phyloP scores from a whole-genome alignment of 1,140 invertebrate genomes.

The Panulirus ornatus region DNA sequence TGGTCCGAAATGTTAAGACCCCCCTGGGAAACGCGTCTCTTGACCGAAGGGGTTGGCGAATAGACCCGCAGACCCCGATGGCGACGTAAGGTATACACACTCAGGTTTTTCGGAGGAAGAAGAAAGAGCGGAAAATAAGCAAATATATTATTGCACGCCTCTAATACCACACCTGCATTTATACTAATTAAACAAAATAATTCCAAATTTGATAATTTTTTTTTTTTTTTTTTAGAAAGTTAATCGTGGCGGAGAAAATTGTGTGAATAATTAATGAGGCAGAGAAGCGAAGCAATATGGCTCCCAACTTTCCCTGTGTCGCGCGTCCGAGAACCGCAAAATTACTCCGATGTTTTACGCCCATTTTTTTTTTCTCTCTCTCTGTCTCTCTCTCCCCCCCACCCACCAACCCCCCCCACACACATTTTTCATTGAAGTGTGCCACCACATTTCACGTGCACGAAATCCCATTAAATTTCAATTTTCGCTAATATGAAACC shows the following conservation, averaged over 20 bases:
- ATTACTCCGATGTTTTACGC: background rate
- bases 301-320: slow-evolving; percentile 11
- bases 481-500: slow-evolving; percentile 21
- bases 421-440: slow-evolving; percentile 35
- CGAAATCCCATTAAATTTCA: slow-evolving; percentile 50
- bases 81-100: too few species aligned
- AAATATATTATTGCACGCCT: background rate
- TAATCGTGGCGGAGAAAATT: slow-evolving; percentile 34
- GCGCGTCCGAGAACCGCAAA: background rate
- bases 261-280: slow-evolving; percentile 17
- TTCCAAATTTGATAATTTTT: background rate
- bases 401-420: too few species aligned
- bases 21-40: too few species aligned
- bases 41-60: too few species aligned
- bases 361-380: background rate
- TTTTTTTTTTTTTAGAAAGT: slow-evolving; percentile 12
- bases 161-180: background rate
- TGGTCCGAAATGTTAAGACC: too few species aligned
- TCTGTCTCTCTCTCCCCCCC: too few species aligned
- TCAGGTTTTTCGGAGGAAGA: too few species aligned
- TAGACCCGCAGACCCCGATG: too few species aligned
- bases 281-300: slow-evolving; percentile 3
- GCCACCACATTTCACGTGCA: slow-evolving; percentile 28
- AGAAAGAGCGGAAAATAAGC: background rate
- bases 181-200: slow-evolving; percentile 24